Base-by-base conservation (phyloP, 2,888 invertebrate genomes). In the Notocelia uddmanniana region DNA sequence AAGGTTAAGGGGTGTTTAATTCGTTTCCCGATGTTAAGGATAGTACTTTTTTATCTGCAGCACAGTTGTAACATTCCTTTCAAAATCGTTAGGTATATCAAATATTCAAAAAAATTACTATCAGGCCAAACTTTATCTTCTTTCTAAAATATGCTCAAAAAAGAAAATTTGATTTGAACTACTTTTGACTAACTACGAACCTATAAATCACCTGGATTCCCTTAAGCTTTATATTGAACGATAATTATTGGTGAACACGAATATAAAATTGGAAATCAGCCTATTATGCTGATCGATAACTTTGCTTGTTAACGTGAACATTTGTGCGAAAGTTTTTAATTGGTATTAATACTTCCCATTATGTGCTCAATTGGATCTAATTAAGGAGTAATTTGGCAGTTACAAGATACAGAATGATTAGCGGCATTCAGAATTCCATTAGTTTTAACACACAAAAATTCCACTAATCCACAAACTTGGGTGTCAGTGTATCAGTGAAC, bases 251-350 rank as follows among this genome's bases (percentile, higher is more conserved):
- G 19, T 37, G 3, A 63, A 63, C 34, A 58, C 18, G 18, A 45
- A 45, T 60, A 59, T 5, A 41, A 59, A 57, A 57, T 21, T 19
- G n/a, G 15, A 59, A 70, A 66, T 66, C 31, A 69, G 59, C 18
- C 23, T 45, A 18, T 48, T 45, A 19, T 5, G 58, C 23, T 15
- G 45, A 60, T 71, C 66, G 66, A 67, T 71, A 67, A 71, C 59
- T 71, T 71, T 67, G 66, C 71, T 71, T 71, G 71, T 71, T 71
- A 71, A 31, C 41, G 54, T 54, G 52, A 67, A 71, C 66, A 45
- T 71, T 71, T 66, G 57, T 11, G 21, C 45, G 52, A 67, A 64
- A 67, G 52, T 71, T 71, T 66, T 52, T 71, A 71, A 71, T 71
- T 71, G 71, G 66, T 71, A 54, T 54, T 63, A 37, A 60, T 71